Base-by-base conservation (phyloP, 2,113 vertebrate species). In the Semicossyphus pulcher region DNA sequence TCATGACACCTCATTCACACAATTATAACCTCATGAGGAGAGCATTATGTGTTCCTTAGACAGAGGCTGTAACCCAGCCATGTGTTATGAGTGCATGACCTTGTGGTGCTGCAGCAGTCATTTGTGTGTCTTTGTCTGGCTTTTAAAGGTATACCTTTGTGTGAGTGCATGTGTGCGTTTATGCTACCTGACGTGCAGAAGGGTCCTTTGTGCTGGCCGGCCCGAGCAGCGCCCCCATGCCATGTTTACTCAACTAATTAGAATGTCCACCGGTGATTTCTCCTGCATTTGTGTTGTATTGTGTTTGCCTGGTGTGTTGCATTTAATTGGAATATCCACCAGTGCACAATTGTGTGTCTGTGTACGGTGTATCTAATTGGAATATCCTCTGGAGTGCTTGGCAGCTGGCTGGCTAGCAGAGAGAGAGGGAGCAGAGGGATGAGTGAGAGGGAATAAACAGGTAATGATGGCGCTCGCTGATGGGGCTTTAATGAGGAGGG, bases 381-480 rank as follows among this genome's bases (percentile, higher is more conserved):
- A 88, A 76, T 87, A 87, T 88, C 69, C 86, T 88, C 84, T 74
- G 76, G 87, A 86, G 87, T 87, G 76, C 80, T 76, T 79, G 71
- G 90, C 86, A 89, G 84, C 88, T 88, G 88, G 88, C 84, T 76
- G 61, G 81, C 87, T 81, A 73, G 80, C 56, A 72, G 66, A 81
- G 62, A 85, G 70, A 62, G 86, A 69, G 76, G 72, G 86, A 84
- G 83, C 83, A 72, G 78, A 66, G 54, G 51, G 70, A 51, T 45
- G 54, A 83, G 57, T 44, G 63, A 81, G 60, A 76, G n/a, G 80
- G 78, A 78, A 84, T 90, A 89, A 88, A 89, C 80, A 86, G 89
- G 86, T 91, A 91, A 89, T 91, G 85, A 91, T 90, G 89, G 70
- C 85, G 65, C 72, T 88, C 39, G 51, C 84, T 92, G 87, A 90